Conservation (phyloP, 2,797 vertebrate genomes). For the Sebastiscus albofasciatus region DNA sequence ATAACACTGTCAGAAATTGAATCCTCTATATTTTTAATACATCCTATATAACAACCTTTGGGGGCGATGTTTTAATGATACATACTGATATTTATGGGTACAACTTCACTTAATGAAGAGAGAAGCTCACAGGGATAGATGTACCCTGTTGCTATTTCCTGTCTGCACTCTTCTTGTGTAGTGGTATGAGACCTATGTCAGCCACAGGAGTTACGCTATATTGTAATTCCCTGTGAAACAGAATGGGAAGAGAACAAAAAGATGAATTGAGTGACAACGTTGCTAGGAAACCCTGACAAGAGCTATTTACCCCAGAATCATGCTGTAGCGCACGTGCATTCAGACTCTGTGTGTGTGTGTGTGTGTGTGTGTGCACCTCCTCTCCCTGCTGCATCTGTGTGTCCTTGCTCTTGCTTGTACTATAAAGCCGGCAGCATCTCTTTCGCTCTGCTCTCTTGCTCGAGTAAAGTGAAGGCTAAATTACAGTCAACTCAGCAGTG, state of each 20-base stretch:
- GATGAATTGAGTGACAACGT: conserved; percentile 51
- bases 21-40: neutral
- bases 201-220: neutral
- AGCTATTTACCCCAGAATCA: conserved; percentile 57
- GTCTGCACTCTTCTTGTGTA: neutral
- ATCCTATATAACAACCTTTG: neutral
- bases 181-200: neutral
- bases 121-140: neutral
- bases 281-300: conserved; percentile 75
- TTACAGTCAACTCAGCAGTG: neutral
- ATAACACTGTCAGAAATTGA: neutral
- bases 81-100: neutral
- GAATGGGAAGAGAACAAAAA: neutral
- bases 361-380: conserved; percentile 3
- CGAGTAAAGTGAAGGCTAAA: conserved; percentile 14
- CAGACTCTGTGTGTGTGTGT: conserved; percentile 20
- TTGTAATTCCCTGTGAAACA: neutral
- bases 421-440: conserved; percentile 66
- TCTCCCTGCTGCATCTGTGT: conserved; percentile 47
- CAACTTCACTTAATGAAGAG: neutral
- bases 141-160: neutral
- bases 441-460: conserved; percentile 22
- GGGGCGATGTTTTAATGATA: neutral
- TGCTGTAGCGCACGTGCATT: conserved; percentile 42
- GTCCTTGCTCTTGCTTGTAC: conserved; percentile 45